A percentile compares a stretch with the other conserved stretches of the same genome.
These are phyloP conservation scores for Lepidurus arcticus DNA, from an alignment of 1,140 invertebrate species.

Conservation along the genomic window DNA sequence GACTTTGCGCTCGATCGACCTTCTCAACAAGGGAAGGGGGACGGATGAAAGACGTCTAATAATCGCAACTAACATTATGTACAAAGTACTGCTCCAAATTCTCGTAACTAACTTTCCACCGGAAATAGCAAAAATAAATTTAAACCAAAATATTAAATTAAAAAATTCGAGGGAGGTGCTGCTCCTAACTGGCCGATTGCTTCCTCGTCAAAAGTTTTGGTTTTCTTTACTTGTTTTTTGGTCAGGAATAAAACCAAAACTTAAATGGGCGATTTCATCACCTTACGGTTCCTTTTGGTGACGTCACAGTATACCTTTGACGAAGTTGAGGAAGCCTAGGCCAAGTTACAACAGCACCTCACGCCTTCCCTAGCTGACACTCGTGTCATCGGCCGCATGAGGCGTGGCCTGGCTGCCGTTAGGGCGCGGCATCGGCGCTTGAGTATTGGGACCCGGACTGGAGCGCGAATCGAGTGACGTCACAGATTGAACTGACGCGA, in stretches of 20 bases:
- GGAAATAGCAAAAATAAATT: slow-evolving; percentile 8
- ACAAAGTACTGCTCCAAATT: neutral
- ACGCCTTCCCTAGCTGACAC: slow-evolving; percentile 34
- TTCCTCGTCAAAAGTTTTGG: slow-evolving; percentile 3
- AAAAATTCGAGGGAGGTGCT: neutral
- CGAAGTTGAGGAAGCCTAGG: neutral
- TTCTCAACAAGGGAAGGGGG: neutral
- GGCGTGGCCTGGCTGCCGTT: neutral
- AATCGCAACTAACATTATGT: neutral
- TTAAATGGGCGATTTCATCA: neutral
- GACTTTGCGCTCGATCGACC: neutral
- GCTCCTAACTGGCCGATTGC: neutral
- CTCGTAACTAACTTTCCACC: neutral
- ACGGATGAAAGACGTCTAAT: slow-evolving; percentile 18
- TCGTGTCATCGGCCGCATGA: neutral
- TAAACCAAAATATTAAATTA: neutral
- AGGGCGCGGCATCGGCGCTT: neutral
- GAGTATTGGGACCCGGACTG: neutral
- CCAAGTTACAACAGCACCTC: slow-evolving; percentile 34
- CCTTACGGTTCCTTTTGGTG: neutral
- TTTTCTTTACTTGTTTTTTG: neutral
- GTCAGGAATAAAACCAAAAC: neutral
- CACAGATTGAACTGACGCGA: slow-evolving; percentile 30
- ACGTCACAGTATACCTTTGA: neutral
- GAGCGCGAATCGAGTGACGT: slow-evolving; percentile 28